Evolutionary conservation across 2,797 vertebrate species (phyloP), one percentile per base, ranked within the genome.

Genomic region (Lycodopsis pacificus): DNA sequence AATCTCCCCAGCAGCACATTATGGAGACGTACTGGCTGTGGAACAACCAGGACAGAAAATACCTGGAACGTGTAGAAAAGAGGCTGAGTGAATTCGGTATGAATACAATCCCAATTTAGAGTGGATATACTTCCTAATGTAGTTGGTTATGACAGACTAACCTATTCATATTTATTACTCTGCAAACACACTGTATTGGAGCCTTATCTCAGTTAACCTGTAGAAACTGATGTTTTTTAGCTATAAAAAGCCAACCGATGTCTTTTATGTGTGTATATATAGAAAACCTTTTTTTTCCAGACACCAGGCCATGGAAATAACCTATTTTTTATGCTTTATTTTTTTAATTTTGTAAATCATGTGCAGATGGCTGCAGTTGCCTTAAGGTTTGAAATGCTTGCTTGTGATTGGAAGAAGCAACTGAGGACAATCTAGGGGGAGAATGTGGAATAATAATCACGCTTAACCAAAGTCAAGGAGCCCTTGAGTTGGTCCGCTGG

Each of bases 1-100:
- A 44, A 42, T 84, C 56, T 79, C 61, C 74, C 83, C 56, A 17
- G 73, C 76, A 80, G 77, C 82, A 69, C 65, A 77, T 90, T 80
- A 81, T 70, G 46, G 68, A 81, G 54, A 69, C 76, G 36, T 72
- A 64, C 88, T 76, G 63, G 40, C 56, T 63, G 34, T 59, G 66
- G 30, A 69, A 73, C 67, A 67, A 59, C 34, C 40, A 61, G 68
- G 58, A 42, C 66, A 25, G 36, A 40, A 53, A 73, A 42, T 67
- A 53, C 32, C 48, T 67, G 30, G 61, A 48, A 65, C 71, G 84
- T 74, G 74, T 83, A 58, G 32, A 19, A 38, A 59, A 64, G 34
- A 20, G 13, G 32, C 22, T 0, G 51, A 54, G 22, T 14, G 12
- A 27, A 27, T 54, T 12, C 3, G 34, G 34, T 61, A 1, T 40